phyloP scores from a whole-genome alignment of 2,888 invertebrate genomes.

The Ditula angustiorana region DNA sequence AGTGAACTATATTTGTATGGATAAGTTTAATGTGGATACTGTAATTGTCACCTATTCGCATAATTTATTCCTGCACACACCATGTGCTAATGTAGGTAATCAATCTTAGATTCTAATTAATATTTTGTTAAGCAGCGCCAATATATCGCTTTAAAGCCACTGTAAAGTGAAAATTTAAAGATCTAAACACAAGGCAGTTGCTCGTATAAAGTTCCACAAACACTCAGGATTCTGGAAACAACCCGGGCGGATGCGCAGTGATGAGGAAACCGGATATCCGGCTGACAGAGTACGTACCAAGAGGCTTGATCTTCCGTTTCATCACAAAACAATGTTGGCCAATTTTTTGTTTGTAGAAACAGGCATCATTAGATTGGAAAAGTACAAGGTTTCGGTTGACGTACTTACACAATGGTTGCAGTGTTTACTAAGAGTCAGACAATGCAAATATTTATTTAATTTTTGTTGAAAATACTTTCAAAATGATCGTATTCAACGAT shows the following conservation, averaged over 20 bases:
- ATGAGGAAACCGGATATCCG: constrained; percentile 55
- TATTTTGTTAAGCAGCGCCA: not conserved
- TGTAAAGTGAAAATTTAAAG: constrained; percentile 8
- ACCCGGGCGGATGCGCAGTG: constrained; percentile 50
- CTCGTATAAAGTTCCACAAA: constrained; percentile 50
- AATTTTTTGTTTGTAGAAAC: constrained; percentile 21
- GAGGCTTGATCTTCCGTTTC: constrained; percentile 41
- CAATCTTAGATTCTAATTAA: not conserved
- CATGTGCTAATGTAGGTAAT: no score
- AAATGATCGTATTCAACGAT: no score
- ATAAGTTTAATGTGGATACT: no score
- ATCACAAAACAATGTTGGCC: constrained; percentile 23
- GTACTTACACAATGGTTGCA: not conserved
- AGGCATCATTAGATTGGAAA: constrained; percentile 9
- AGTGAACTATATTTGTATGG: no score
- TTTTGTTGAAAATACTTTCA: no score
- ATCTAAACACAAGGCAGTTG: constrained; percentile 35
- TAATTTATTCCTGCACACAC: no score
- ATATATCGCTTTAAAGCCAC: not conserved
- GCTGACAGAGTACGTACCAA: constrained; percentile 51
- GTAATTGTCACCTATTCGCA: no score
- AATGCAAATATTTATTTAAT: not conserved
- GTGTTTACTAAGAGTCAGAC: not conserved
- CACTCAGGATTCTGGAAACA: constrained; percentile 48
- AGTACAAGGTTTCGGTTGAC: not conserved